Base-by-base conservation (phyloP, 2,113 vertebrate species). In the Elephantulus edwardii region DNA sequence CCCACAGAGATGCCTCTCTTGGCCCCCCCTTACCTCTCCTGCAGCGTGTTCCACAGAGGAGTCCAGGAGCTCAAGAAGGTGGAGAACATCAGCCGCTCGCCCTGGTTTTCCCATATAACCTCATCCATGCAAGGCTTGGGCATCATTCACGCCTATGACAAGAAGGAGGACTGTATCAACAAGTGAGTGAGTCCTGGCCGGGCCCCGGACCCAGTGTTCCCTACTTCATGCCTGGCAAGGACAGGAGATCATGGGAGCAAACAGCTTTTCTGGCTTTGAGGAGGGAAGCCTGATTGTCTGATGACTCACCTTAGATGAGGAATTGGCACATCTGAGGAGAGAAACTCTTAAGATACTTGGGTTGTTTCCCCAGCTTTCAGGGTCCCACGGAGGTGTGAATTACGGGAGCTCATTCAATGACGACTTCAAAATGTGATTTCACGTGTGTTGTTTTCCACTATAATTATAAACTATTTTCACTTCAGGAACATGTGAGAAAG, bases 51-150 rank as follows among this genome's bases (percentile, higher is more conserved):
- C 92, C 97, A 98, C 76, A 94, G 92, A 94, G 97, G 97, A 48
- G 96, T 97, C 75, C 97, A 97, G 86, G 96, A 97, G 76, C 97
- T 98, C 94, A 98, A 98, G 92, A 96, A 96, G 88, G 95, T 97
- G 89, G 98, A 98, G 95, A 98, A 98, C 26, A 66, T 97, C 72
- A 98, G 98, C 85, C 97, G 97, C 42, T 98, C 98, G 9, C 97
- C 97, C 1, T 98, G 98, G 97, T 96, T 98, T 93, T 98, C 98
- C 42, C 97, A 97, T 30, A 96, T 96, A 75, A 97, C 97, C 24
- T 98, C 97, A 4, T 97, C 97, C 60, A 92, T 98, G 91, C 97
- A 98, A 83, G 98, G 98, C n/a, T 97, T 98, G 84, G 97, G 97
- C 91, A 96, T 97, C 95, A 99, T 98, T 95, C 98, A 98, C 1